Percentiles rank a stretch among this genome's conserved stretches.
These are phyloP conservation scores for Mamestra brassicae DNA, from an alignment of 2,888 invertebrate species.

Conservation along the genomic window DNA sequence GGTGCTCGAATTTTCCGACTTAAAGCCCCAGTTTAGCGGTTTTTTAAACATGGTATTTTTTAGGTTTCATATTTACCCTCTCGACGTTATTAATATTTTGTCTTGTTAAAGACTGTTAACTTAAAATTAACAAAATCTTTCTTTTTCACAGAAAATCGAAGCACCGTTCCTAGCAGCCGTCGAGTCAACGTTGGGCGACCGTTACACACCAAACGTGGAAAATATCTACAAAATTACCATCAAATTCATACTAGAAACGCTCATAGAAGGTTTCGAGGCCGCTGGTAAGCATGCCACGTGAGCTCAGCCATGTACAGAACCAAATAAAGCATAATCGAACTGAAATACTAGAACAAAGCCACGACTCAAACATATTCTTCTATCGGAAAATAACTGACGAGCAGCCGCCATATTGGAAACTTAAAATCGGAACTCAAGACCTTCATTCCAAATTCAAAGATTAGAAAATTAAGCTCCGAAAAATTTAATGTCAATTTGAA, in stretches of 20 bases:
- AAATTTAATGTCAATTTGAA: conserved; percentile 71
- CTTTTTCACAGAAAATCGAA: conserved; percentile 95
- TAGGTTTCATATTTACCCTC: not conserved
- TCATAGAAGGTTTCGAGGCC: conserved; percentile 94
- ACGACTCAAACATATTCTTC: conserved; percentile 29
- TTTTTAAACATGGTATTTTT: not conserved
- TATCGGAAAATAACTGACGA: conserved; percentile 33
- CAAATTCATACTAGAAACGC: conserved; percentile 96
- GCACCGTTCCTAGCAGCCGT: conserved; percentile 97
- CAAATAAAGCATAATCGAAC: conserved; percentile 45
- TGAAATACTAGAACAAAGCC: conserved; percentile 46
- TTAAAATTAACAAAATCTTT: conserved; percentile 9
- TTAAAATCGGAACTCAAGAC: conserved; percentile 58
- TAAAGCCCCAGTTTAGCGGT: not conserved
- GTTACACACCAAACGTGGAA: conserved; percentile 97
- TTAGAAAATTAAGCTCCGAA: conserved; percentile 44
- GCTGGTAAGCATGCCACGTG: conserved; percentile 82
- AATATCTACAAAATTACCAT: conserved; percentile 97
- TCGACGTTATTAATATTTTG: not conserved
- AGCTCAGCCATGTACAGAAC: conserved; percentile 66
- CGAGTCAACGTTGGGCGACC: conserved; percentile 95
- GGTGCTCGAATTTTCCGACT: not conserved
- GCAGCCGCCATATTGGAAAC: conserved; percentile 43
- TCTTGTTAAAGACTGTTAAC: not conserved
- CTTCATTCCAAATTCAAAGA: conserved; percentile 55